Evolutionary conservation across 1,140 invertebrate species (phyloP).

Genomic region (Drosophila kohkoa): DNA sequence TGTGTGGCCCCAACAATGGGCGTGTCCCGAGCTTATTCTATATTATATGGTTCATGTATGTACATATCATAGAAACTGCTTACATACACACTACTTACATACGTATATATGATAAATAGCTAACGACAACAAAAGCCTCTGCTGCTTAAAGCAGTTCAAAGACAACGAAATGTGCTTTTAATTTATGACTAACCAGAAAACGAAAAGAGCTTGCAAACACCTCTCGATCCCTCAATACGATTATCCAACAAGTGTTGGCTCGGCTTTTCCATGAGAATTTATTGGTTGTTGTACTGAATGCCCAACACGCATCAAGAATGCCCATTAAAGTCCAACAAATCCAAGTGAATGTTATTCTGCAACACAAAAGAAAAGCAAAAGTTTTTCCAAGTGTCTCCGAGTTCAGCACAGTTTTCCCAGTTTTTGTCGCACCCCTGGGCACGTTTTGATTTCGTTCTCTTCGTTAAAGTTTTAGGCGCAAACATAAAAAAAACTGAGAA

Average conservation of each 20-base stretch:
- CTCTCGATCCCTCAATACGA: slow-evolving; percentile 10
- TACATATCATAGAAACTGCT: not conserved
- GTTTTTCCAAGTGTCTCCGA: slow-evolving; percentile 48
- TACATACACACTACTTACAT: not conserved
- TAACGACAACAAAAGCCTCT: slow-evolving; percentile 27
- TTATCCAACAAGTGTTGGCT: slow-evolving; percentile 13
- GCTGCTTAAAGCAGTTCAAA: slow-evolving; percentile 19
- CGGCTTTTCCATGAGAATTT: slow-evolving; percentile 31
- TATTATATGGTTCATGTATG: not conserved
- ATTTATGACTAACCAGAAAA: slow-evolving; percentile 32
- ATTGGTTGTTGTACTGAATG: slow-evolving; percentile 21
- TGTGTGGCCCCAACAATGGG: slow-evolving; percentile 38
- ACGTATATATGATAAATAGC: slow-evolving; percentile 34
- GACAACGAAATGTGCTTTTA: slow-evolving; percentile 30
- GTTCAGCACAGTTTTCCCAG: not conserved
- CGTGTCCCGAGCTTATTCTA: not conserved
- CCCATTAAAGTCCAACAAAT: slow-evolving; percentile 41
- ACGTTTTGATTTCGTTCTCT: slow-evolving; percentile 61
- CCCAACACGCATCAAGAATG: slow-evolving; percentile 23
- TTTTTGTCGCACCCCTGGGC: slow-evolving; percentile 53
- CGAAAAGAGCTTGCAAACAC: not conserved
- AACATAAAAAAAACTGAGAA: not conserved
- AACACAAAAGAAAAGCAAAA: slow-evolving; percentile 51
- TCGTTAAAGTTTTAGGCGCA: slow-evolving; percentile 25
- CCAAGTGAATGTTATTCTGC: slow-evolving; percentile 47